Percentiles rank a stretch among this genome's conserved stretches.
These are phyloP conservation scores for Eupithecia vulgata DNA, from an alignment of 2,888 invertebrate genomes.

Conservation along the genomic window DNA sequence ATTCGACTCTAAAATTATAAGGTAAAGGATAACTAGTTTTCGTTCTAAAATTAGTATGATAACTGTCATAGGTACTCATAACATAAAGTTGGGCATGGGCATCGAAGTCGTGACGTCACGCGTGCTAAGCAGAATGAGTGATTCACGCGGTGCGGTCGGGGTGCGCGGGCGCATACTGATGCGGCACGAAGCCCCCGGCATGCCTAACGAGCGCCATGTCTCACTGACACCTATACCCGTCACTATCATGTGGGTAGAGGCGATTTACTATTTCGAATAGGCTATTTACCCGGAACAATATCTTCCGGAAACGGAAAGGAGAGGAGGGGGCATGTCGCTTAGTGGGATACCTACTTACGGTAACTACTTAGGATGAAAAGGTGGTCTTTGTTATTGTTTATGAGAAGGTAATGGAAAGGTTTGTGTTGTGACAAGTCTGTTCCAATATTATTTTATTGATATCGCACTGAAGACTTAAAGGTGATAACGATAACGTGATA, in stretches of 20 bases:
- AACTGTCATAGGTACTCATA: slow-evolving; percentile 38
- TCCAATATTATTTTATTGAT: not conserved
- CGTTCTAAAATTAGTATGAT: not conserved
- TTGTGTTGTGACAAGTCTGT: not conserved
- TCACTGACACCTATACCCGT: slow-evolving; percentile 62
- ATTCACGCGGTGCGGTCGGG: slow-evolving; percentile 77
- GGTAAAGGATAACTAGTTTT: not conserved
- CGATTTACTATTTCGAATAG: slow-evolving; percentile 40
- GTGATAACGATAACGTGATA: too few relatives aligned
- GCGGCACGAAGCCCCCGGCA: slow-evolving; percentile 66
- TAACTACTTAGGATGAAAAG: not conserved
- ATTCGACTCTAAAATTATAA: not conserved
- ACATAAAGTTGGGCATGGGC: slow-evolving; percentile 73
- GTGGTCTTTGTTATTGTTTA: not conserved
- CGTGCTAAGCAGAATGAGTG: slow-evolving; percentile 64
- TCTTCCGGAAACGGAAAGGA: not conserved
- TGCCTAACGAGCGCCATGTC: slow-evolving; percentile 66
- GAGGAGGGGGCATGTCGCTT: not conserved
- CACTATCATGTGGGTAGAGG: slow-evolving; percentile 48
- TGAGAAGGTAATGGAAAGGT: not conserved
- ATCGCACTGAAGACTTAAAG: not conserved
- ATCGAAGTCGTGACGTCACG: slow-evolving; percentile 77
- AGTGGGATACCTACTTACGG: not conserved
- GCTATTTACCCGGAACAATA: slow-evolving; percentile 6
- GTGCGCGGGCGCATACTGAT: slow-evolving; percentile 80